A percentile compares a stretch with the other conserved stretches of the same genome.
phyloP scores from a whole-genome alignment of 2,888 invertebrate species.

The Papilio gigon region DNA sequence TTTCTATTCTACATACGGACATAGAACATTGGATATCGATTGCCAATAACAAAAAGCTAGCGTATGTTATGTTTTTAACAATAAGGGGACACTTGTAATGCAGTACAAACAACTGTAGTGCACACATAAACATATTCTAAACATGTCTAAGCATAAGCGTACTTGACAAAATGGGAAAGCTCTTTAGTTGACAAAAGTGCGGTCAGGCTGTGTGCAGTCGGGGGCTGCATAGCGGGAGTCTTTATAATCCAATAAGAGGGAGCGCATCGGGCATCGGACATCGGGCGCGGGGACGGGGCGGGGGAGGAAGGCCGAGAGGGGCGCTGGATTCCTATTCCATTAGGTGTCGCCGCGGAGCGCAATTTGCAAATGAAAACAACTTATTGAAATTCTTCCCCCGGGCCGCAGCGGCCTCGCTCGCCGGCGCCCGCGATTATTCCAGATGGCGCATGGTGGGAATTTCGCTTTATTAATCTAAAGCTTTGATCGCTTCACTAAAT shows the following conservation, averaged over 20 bases:
- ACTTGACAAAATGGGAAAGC: constrained; percentile 11
- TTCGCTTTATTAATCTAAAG: constrained; percentile 46
- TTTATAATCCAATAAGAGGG: constrained; percentile 72
- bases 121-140: not conserved
- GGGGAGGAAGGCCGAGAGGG: constrained; percentile 58
- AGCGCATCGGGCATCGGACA: constrained; percentile 43
- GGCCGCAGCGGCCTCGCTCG: constrained; percentile 54
- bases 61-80: not conserved
- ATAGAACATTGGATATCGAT: not conserved
- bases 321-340: constrained; percentile 76
- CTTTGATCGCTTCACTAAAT: constrained; percentile 26
- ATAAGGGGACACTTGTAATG: not conserved
- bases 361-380: constrained; percentile 83
- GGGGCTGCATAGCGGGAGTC: constrained; percentile 46
- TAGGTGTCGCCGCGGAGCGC: constrained; percentile 77
- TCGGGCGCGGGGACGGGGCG: constrained; percentile 42
- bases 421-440: constrained; percentile 45
- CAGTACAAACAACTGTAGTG: not conserved
- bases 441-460: constrained; percentile 56
- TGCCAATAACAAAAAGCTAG: not conserved
- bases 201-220: constrained; percentile 13
- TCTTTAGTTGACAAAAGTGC: constrained; percentile 30
- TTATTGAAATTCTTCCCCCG: constrained; percentile 80
- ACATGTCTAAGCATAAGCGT: not conserved
- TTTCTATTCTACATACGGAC: not conserved